Percentiles rank a stretch among this genome's conserved stretches.
Evolutionary conservation across 2,113 vertebrate genomes (phyloP).

Genomic region (Apaloderma vittatum): DNA sequence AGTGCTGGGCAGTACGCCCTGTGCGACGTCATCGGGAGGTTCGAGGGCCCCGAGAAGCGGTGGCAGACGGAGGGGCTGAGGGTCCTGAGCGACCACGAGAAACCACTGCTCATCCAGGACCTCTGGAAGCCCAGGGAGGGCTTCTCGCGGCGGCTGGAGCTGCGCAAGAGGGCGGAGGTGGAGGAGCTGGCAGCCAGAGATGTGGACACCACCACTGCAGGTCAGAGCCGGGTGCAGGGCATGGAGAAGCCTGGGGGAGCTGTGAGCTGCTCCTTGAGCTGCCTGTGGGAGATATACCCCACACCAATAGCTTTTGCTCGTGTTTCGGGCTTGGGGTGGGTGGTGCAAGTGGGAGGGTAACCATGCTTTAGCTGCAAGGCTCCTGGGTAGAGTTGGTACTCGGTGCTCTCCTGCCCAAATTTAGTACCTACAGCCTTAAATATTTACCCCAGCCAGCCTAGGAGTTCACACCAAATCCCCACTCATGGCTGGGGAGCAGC

Average conservation of each 20-base stretch:
- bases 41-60: constrained; percentile 78
- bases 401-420: accelerated
- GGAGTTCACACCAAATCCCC: background rate
- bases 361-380: background rate
- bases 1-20: constrained; percentile 85
- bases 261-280: accelerated
- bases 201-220: constrained; percentile 93
- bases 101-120: constrained; percentile 92
- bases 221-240: constrained; percentile 67
- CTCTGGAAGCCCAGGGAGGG: constrained; percentile 95
- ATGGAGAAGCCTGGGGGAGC: accelerated
- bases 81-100: constrained; percentile 90
- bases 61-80: constrained; percentile 90
- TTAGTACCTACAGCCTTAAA: accelerated
- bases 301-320: accelerated
- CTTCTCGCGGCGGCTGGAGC: constrained; percentile 91
- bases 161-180: constrained; percentile 88
- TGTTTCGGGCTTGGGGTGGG: background rate
- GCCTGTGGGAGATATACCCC: background rate
- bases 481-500: background rate
- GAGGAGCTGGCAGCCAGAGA: constrained; percentile 91
- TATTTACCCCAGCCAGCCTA: background rate
- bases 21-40: constrained; percentile 90
- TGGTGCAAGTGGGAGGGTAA: background rate
- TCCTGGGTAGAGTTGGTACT: background rate